Evolutionary conservation across 2,888 invertebrate species (phyloP).

Genomic region (Cyaniris semiargus): DNA sequence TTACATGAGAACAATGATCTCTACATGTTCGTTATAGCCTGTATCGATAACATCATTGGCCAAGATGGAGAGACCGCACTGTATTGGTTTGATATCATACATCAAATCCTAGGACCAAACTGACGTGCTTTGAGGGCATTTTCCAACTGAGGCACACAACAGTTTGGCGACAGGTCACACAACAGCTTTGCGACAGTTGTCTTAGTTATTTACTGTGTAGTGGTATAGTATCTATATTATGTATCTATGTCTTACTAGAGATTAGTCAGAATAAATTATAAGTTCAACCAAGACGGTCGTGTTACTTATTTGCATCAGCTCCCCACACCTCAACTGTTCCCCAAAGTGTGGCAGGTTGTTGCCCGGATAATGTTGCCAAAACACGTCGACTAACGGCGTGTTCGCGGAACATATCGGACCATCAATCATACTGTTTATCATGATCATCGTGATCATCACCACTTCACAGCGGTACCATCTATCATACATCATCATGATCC

Average conservation of each 20-base stretch:
- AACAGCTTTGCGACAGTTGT: not conserved
- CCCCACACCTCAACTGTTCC: no score
- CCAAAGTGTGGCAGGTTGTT: not conserved
- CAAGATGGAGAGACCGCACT: no score
- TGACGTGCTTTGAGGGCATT: no score
- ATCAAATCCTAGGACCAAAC: not conserved
- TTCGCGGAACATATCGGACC: constrained; percentile 5
- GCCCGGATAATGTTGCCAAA: constrained; percentile 7
- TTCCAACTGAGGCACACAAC: not conserved
- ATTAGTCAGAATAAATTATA: no score
- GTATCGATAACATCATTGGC: no score
- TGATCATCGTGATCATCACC: not conserved
- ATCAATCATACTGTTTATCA: not conserved
- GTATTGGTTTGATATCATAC: no score
- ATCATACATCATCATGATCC: not conserved
- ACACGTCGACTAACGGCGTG: constrained; percentile 3
- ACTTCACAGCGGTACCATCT: not conserved
- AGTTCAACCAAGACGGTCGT: no score
- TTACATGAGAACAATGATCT: no score
- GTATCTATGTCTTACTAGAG: no score
- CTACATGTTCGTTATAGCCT: no score
- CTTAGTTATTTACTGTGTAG: not conserved
- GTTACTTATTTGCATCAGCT: no score
- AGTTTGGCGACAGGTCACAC: not conserved
- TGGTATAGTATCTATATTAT: no score